phyloP scores from a whole-genome alignment of 2,888 invertebrate species.

The Holacanthella duospinosa region DNA sequence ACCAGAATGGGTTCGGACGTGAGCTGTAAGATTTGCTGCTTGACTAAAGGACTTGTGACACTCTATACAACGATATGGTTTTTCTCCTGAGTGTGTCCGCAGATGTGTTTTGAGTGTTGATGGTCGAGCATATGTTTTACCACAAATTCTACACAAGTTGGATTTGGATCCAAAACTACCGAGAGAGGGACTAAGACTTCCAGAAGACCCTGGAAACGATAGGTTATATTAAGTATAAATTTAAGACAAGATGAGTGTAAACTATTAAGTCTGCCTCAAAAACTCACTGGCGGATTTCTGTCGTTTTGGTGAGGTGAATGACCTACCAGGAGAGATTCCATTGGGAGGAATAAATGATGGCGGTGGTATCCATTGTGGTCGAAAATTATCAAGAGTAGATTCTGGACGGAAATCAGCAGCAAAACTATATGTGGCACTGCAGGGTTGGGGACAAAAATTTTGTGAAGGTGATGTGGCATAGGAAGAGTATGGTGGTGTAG shows the following conservation, averaged over 20 bases:
- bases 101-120: conserved; percentile 95
- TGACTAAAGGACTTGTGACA: conserved; percentile 96
- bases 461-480: conserved; percentile 29
- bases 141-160: conserved; percentile 87
- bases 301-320: conserved; percentile 22
- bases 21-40: conserved; percentile 95
- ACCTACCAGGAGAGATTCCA: conserved; percentile 14
- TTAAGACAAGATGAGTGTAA: neutral
- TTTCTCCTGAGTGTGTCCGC: conserved; percentile 90
- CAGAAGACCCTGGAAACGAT: conserved; percentile 27
- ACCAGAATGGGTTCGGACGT: conserved; percentile 88
- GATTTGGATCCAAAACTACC: conserved; percentile 44
- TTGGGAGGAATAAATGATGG: neutral
- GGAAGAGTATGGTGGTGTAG: conserved; percentile 42
- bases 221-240: neutral
- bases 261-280: neutral
- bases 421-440: conserved; percentile 69
- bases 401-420: conserved; percentile 65
- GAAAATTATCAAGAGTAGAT: conserved; percentile 41
- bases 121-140: conserved; percentile 91
- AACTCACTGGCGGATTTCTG: conserved; percentile 25
- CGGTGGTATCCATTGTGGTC: conserved; percentile 33
- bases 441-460: conserved; percentile 43
- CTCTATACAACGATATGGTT: conserved; percentile 81
- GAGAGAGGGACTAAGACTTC: conserved; percentile 29